Base-by-base conservation (phyloP, 2,113 vertebrate species). In the Psittacara wagleri region DNA sequence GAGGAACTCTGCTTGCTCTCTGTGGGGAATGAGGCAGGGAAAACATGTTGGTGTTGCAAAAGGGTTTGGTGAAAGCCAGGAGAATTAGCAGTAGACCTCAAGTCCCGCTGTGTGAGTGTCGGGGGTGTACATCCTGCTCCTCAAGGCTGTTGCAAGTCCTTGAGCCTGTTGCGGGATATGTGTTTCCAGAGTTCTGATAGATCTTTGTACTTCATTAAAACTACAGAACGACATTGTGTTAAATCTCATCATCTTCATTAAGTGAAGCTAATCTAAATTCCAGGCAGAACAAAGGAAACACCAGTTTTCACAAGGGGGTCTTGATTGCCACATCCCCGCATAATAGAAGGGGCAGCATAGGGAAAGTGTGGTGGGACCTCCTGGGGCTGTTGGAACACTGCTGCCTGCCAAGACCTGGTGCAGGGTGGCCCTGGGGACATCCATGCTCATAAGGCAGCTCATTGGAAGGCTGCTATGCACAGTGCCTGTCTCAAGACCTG, bases 141-240 rank as follows among this genome's bases (percentile, higher is more conserved):
- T 68, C 17, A 1, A 46, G 84, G 52, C 61, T 57, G 66, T 79
- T 80, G 79, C 37, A 66, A 82, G 51, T 27, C 76, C 41, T 83
- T 9, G 81, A 66, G 68, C 79, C 48, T 20, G 4, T 70, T 68
- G 72, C 57, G 63, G 54, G 57, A 9, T 83, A 52, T 49, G 82
- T 64, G 5, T 80, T 94, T 74, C 87, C 83, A 87, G 87, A 85
- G 88, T 54, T 69, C 61, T 52, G 77, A 63, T 72, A 75, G 88
- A 84, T 69, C 74, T 94, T 87, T 93, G 69, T 79, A 67, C 37
- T 91, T 90, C 84, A 86, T 94, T 94, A 82, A 62, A 85, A 59
- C 86, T 79, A 63, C 57, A 92, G 87, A 90, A 94, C 29, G 46
- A 86, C 68, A 83, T 39, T 51, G 86, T 46, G 76, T 91, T 83